These are phyloP conservation scores for Nebria ingens DNA, from an alignment of 1,140 invertebrate genomes.

Conservation along the genomic window DNA sequence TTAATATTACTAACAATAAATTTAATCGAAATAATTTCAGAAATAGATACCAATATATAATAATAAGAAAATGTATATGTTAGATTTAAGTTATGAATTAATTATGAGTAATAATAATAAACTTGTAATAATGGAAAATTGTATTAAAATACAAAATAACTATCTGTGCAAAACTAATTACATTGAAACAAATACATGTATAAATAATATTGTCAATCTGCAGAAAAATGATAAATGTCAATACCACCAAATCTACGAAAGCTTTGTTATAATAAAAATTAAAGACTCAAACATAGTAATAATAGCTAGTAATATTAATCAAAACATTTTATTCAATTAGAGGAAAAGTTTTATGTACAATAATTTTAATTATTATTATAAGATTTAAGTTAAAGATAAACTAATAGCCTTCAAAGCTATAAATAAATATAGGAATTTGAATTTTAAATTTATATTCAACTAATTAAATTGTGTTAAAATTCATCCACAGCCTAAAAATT, in stretches of 20 bases:
- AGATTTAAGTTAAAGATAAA: no score
- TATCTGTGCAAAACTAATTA: background rate
- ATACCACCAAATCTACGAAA: background rate
- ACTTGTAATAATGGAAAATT: background rate
- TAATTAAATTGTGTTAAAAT: no score
- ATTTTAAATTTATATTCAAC: no score
- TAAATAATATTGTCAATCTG: background rate
- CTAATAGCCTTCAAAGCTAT: no score
- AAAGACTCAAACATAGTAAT: background rate
- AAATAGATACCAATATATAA: background rate
- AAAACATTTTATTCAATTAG: background rate
- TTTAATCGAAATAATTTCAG: background rate
- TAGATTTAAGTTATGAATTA: background rate
- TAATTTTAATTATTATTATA: no score
- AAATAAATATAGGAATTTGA: no score
- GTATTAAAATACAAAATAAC: background rate
- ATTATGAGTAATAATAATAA: background rate
- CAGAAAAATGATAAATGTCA: background rate
- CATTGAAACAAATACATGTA: background rate
- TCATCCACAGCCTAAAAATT: no score
- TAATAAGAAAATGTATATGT: background rate
- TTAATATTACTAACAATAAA: background rate
- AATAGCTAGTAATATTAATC: background rate
- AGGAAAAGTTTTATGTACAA: no score
- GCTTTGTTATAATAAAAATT: background rate